These are phyloP conservation scores for Hemicentrotus pulcherrimus DNA, from an alignment of 35 echinoderm and acorn worm species.

Conservation along the genomic window DNA sequence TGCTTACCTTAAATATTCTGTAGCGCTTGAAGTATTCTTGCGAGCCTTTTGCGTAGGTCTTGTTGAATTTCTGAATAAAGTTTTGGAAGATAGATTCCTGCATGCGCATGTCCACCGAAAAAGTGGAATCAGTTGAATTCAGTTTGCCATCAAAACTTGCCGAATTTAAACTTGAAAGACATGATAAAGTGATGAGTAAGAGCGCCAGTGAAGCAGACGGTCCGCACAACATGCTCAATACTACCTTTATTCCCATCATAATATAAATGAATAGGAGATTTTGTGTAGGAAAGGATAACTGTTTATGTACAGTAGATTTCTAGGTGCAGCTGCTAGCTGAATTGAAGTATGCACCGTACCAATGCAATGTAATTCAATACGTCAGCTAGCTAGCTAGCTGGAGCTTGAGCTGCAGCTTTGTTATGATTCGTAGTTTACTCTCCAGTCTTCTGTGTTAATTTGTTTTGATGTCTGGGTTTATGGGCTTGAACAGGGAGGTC, in stretches of 20 bases:
- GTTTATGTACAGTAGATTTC: too few species aligned
- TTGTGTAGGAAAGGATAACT: too few species aligned
- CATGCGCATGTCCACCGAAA: neutral
- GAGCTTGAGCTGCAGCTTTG: neutral
- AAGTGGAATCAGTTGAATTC: neutral
- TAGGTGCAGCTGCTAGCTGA: too few species aligned
- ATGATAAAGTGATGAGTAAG: neutral
- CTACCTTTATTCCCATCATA: neutral
- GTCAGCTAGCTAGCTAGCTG: too few species aligned
- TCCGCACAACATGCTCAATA: neutral
- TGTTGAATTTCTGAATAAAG: conserved; percentile 68
- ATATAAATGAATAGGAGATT: neutral
- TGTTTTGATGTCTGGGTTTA: too few species aligned
- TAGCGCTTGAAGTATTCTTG: conserved; percentile 64
- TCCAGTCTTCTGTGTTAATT: too few species aligned
- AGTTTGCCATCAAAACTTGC: neutral
- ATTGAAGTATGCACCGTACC: too few species aligned
- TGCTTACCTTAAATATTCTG: conserved; percentile 67
- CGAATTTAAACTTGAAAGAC: neutral
- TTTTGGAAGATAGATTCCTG: conserved; percentile 49
- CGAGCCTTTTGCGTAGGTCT: conserved; percentile 58
- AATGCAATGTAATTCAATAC: too few species aligned
- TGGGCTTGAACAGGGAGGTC: too few species aligned
- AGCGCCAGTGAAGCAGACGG: neutral
- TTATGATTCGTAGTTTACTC: neutral